A percentile compares a stretch with the other conserved stretches of the same genome.
These are phyloP conservation scores for Heterodera schachtii DNA, from an alignment of 1,140 invertebrate genomes.

Conservation along the genomic window DNA sequence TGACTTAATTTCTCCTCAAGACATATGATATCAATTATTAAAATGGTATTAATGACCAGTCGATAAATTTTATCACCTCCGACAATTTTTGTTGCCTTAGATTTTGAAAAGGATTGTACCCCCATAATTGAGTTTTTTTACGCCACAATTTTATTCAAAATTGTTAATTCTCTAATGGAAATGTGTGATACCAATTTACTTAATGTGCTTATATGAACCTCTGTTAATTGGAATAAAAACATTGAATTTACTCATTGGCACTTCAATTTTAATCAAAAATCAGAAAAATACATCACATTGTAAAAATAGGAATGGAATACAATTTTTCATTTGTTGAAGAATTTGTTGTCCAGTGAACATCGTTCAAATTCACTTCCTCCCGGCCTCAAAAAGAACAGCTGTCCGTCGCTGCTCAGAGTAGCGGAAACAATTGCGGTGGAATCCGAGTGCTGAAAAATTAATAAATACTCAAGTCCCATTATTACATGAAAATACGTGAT, in stretches of 20 bases:
- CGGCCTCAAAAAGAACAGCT: conserved; percentile 40
- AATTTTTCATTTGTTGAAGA: background rate
- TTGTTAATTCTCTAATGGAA: too few species aligned
- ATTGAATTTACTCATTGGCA: too few species aligned
- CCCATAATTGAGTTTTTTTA: too few species aligned
- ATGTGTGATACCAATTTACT: too few species aligned
- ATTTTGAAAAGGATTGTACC: too few species aligned
- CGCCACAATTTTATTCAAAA: too few species aligned
- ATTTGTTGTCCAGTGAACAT: background rate
- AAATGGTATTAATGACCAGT: background rate
- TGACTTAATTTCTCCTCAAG: conserved; percentile 6
- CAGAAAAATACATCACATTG: background rate
- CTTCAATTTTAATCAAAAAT: background rate
- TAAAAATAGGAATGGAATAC: background rate
- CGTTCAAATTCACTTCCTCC: conserved; percentile 44
- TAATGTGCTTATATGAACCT: too few species aligned
- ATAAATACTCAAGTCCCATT: too few species aligned
- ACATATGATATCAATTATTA: background rate
- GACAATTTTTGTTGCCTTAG: too few species aligned
- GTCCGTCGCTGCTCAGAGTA: conserved; percentile 31
- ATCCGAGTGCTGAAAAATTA: conserved; percentile 38
- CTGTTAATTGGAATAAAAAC: too few species aligned
- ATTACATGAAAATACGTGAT: too few species aligned
- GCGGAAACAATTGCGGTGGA: conserved; percentile 37
- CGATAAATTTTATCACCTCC: too few species aligned